Base-by-base conservation (phyloP, 2,797 vertebrate species). In the Aeoliscus strigatus region DNA sequence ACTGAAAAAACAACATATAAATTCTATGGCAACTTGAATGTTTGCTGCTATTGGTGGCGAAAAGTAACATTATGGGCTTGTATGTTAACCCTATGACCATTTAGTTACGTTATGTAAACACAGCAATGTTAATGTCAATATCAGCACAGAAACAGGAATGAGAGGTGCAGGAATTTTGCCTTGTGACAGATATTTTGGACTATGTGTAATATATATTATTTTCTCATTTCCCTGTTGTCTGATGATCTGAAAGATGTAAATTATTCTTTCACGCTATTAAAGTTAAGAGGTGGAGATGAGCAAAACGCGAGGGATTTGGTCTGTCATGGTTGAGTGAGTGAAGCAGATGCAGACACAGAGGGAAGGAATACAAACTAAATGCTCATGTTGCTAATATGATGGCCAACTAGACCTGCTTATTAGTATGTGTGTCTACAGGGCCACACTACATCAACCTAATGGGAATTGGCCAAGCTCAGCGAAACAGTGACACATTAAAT, bases 401-500 rank as follows among this genome's bases (percentile, higher is more conserved):
- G 69, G 73, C 65, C 68, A 65, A 58, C 62, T 60, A 67, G 63
- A 61, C 69, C 72, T 31, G 54, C 51, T 43, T 78, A 73, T 79
- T 74, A 69, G 53, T 38, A 53, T 28, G 41, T 12, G 21, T 71
- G 70, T 67, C 15, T 27, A 46, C 32, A 4, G 52, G 44, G 65
- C 54, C 38, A 42, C 51, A 29, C 45, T 39, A 53, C 51, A 43
- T 71, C 57, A 48, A 61, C 69, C 57, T 71, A 73, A 79, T 64
- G 70, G 52, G 75, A 79, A 77, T 56, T 67, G 67, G 46, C 71
- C 71, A 63, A 66, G 75, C 65, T 59, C 39, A 68, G 50, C 66
- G 60, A 72, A 73, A 74, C 52, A 39, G 72, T 73, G 73, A 77
- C 68, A 76, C 72, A 77, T 74, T 66, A 81, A 79, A 77, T 68